Evolutionary conservation across 2,888 invertebrate genomes (phyloP), one percentile per base, ranked within the genome.

Genomic region (Trichogramma dendrolimi): DNA sequence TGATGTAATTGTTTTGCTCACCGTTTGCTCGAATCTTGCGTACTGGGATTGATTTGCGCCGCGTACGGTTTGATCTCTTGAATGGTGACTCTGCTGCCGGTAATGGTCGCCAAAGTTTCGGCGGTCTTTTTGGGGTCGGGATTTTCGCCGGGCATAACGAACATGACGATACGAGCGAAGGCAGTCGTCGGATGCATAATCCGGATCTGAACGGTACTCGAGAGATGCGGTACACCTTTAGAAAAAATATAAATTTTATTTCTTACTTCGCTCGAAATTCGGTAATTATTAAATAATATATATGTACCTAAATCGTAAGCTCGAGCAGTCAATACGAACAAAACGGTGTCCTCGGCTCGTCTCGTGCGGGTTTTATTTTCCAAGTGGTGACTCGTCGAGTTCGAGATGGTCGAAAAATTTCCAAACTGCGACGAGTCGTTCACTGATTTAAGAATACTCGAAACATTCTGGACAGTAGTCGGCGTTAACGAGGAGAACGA

Each of bases 11-110:
- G 40, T 41, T 62, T 54, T 39, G 14, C 11, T 44, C 50, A 77
- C 79, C 72, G 74, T 67, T 76, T 77, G 7, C 69, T 70, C 48
- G 60, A 66, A 11, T 70, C 71, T 6, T 65, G 53, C 57, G 4
- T 44, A 55, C 54, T 71, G 47, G 67, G 44, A 60, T 67, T 61
- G 40, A 62, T 40, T 54, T 71, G 71, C 14, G 70, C 67, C 69
- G 78, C 82, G 70, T 90, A 87, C 1, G 90, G 88, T 65, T 87
- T 85, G 51, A 92, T 86, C 61, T 89, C 87, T 71, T 89, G 84
- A 60, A 93, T 89, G 54, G 84, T 86, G 1, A 92, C 90, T 75
- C 86, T 86, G 4, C 90, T 91, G 2, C 93, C 93, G 0, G 93
- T 92, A 50, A 92, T 84, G 40, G 88, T 85, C 64, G 87, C 87